Percentiles rank a stretch among this genome's conserved stretches.
Evolutionary conservation across 2,113 vertebrate species (phyloP).

Genomic region (Crocuta crocuta): DNA sequence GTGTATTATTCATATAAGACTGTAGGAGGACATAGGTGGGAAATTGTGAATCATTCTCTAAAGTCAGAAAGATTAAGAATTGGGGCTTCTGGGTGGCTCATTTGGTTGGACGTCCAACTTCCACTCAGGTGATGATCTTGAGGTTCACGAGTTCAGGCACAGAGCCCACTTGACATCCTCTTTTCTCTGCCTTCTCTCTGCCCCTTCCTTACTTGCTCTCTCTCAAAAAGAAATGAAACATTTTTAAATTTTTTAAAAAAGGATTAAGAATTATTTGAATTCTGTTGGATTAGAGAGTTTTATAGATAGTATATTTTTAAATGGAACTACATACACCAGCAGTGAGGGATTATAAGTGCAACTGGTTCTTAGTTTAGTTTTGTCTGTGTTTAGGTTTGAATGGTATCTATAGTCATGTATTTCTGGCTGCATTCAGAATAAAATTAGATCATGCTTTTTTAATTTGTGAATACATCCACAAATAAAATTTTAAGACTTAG

Average conservation of each 20-base stretch:
- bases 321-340: not conserved
- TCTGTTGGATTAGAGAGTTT: not conserved
- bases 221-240: too few relatives aligned
- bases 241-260: not conserved
- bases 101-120: too few relatives aligned
- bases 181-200: too few relatives aligned
- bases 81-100: too few relatives aligned
- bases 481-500: not conserved
- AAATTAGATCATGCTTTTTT: constrained; percentile 43
- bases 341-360: not conserved
- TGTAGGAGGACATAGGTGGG: not conserved
- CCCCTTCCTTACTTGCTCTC: too few relatives aligned
- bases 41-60: constrained; percentile 14
- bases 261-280: constrained; percentile 24
- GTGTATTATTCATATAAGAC: not conserved
- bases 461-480: not conserved
- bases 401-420: not conserved
- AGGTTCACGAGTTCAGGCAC: too few relatives aligned
- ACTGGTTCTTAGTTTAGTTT: constrained; percentile 42
- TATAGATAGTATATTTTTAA: not conserved
- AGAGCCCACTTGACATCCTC: too few relatives aligned
- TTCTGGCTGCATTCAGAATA: constrained; percentile 45
- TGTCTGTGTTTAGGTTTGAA: constrained; percentile 34
- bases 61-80: constrained; percentile 27
- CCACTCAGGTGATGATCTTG: too few relatives aligned